Conservation (phyloP, 2,113 vertebrate genomes). For the Numida meleagris region DNA sequence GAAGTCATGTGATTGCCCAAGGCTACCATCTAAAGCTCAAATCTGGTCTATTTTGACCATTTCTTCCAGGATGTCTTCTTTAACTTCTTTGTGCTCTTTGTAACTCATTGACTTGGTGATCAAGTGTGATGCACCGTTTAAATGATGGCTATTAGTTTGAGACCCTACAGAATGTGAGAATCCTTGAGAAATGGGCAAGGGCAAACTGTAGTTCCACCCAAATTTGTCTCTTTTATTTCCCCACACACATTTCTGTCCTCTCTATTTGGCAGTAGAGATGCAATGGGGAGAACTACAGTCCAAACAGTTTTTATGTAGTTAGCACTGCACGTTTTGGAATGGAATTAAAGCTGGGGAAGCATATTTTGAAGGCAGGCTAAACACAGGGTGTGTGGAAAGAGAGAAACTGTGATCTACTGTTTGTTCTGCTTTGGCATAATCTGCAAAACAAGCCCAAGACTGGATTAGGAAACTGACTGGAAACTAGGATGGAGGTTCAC, state of each 20-base stretch:
- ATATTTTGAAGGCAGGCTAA: neutral
- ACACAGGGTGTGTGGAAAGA: neutral
- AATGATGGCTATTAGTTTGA: neutral
- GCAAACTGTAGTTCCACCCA: neutral
- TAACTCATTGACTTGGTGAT: neutral
- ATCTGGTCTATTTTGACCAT: neutral
- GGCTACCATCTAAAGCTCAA: neutral
- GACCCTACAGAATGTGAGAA: neutral
- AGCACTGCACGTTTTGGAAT: neutral
- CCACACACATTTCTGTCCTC: neutral
- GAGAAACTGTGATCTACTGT: neutral
- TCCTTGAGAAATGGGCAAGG: neutral
- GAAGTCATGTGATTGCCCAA: neutral
- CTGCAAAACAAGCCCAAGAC: neutral
- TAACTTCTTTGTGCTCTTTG: neutral
- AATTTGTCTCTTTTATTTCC: neutral
- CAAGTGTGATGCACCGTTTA: neutral
- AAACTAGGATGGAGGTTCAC: neutral
- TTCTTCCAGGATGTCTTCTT: neutral
- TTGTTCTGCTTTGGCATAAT: neutral
- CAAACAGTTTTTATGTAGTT: neutral
- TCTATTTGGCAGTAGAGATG: neutral
- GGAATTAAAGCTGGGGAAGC: neutral
- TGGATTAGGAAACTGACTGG: neutral
- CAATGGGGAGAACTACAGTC: neutral